These are phyloP conservation scores for Cryptoprocta ferox DNA, from an alignment of 2,797 vertebrate genomes.

Conservation along the genomic window DNA sequence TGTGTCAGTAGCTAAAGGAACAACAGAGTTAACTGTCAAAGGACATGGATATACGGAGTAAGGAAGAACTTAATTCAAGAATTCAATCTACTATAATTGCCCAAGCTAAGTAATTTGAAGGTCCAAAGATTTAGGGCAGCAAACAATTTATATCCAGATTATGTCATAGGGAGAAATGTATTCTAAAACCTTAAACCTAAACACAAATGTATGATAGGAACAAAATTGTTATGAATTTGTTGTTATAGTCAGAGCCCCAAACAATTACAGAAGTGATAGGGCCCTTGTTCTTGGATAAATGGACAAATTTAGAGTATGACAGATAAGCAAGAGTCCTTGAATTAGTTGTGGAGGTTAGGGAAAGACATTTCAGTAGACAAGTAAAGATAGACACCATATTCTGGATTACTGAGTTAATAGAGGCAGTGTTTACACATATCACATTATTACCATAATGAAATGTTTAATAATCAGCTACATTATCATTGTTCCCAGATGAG, in stretches of 20 bases:
- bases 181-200: not conserved
- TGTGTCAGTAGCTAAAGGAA: not conserved
- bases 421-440: not conserved
- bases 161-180: not conserved
- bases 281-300: not conserved
- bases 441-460: not conserved
- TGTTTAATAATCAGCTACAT: not conserved
- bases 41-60: not conserved
- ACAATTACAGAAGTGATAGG: not conserved
- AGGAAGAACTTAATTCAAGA: not conserved
- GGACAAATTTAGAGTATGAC: not conserved
- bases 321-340: not conserved
- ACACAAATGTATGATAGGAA: not conserved
- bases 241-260: not conserved
- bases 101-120: not conserved
- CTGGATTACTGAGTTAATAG: not conserved
- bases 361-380: not conserved
- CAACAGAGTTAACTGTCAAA: not conserved
- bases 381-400: not conserved
- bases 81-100: not conserved
- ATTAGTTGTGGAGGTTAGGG: not conserved
- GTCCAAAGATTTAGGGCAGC: not conserved
- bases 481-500: not conserved
- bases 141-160: not conserved
- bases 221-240: not conserved